Evolutionary conservation across 2,888 invertebrate species (phyloP), one percentile per base, ranked within the genome.

Genomic region (Drosophila tanythrix): DNA sequence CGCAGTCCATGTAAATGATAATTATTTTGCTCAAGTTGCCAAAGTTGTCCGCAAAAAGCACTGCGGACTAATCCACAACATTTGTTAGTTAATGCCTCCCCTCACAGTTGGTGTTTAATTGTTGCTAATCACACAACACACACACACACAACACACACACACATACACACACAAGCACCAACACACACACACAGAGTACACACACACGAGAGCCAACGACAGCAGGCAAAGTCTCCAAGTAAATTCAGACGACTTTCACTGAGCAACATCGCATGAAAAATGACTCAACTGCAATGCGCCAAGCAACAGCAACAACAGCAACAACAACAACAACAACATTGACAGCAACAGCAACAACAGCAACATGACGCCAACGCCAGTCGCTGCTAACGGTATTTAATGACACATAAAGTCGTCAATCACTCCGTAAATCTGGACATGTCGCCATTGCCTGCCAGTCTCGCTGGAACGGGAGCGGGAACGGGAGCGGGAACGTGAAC

Each of bases 381-480:
- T 55, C 61, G 67, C 43, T 77, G 86, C 86, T 86, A 88, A 88
- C 90, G 88, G 90, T 89, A 86, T 81, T 91, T 89, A 90, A 90
- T 90, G 89, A 86, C 90, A 90, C 89, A 89, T 80, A 81, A 90
- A 88, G 90, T 91, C 91, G 91, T 91, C 91, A 91, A 91, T 91
- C 91, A 91, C 90, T 83, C 87, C 71, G 86, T 81, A 80, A 81
- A 84, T 84, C 82, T 79, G 78, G 79, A 88, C 90, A 83, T 78
- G 86, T 83, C 76, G 77, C 79, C 79, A 62, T 64, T 72, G 67
- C 75, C 74, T 52, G 59, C 62, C 78, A 29, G 38, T 61, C 70
- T 38, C 15, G 46, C 33, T 33, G 33, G 10, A n/a, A 11, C 10
- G 8, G 18, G 27, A 46, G 2, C 38, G 38, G 8, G 18, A 8